Evolutionary conservation across 2,113 vertebrate genomes (phyloP).

Genomic region (Bucco capensis): DNA sequence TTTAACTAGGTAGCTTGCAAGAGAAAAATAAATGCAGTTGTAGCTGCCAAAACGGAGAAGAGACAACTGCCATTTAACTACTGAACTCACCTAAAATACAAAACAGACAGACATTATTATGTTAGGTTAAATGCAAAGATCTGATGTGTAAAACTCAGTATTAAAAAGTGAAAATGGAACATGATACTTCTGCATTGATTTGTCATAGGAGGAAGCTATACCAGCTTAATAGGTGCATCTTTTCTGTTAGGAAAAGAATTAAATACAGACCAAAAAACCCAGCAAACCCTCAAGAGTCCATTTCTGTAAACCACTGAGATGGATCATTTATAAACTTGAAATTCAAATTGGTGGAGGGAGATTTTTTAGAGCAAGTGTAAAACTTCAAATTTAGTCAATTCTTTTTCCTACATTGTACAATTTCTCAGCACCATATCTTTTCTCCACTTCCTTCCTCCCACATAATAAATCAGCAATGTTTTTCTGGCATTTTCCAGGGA

Average conservation of each 20-base stretch:
- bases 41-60: neutral
- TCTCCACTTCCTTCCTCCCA: constrained; percentile 24
- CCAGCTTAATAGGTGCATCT: neutral
- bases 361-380: constrained; percentile 37
- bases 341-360: neutral
- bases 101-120: neutral
- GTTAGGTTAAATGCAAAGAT: neutral
- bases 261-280: neutral
- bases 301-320: neutral
- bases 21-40: neutral
- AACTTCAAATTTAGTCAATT: constrained; percentile 35
- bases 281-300: neutral
- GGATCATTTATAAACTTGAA: constrained; percentile 17
- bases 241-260: neutral
- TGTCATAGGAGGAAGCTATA: neutral
- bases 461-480: constrained; percentile 64
- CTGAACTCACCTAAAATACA: neutral
- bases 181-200: neutral
- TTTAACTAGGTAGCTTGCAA: neutral
- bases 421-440: constrained; percentile 46
- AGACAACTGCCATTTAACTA: neutral
- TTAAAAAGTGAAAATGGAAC: neutral
- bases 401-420: constrained; percentile 9
- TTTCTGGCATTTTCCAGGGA: constrained; percentile 56
- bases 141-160: neutral